phyloP scores from a whole-genome alignment of 2,113 vertebrate species.

The Ranitomeya imitator region DNA sequence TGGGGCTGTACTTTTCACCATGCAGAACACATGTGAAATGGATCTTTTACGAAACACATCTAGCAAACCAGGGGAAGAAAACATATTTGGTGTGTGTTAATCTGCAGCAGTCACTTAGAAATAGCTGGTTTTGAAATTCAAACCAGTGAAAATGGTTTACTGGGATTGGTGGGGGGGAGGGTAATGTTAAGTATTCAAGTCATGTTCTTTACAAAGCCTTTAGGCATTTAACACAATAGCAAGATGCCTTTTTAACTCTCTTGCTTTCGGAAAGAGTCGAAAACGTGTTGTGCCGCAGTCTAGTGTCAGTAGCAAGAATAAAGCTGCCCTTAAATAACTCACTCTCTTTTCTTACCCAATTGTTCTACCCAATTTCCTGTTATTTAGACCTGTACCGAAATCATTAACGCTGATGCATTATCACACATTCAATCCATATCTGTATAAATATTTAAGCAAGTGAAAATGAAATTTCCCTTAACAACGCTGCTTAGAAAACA shows the following conservation, averaged over 20 bases:
- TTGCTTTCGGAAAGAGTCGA: slow-evolving; percentile 57
- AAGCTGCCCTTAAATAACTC: slow-evolving; percentile 62
- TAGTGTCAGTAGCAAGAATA: slow-evolving; percentile 5
- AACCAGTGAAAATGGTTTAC: slow-evolving; percentile 78
- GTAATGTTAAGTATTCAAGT: slow-evolving; percentile 69
- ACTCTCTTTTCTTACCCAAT: slow-evolving; percentile 61
- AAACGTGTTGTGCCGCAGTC: slow-evolving; percentile 5
- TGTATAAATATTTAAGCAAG: slow-evolving; percentile 71
- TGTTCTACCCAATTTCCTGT: slow-evolving; percentile 38
- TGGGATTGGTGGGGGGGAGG: slow-evolving; percentile 63
- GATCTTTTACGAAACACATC: slow-evolving; percentile 86
- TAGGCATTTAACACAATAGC: slow-evolving; percentile 75
- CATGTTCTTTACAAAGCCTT: slow-evolving; percentile 67
- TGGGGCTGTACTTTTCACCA: slow-evolving; percentile 81
- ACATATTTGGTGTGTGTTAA: slow-evolving; percentile 80
- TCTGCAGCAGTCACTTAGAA: slow-evolving; percentile 78
- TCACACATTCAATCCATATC: slow-evolving; percentile 62
- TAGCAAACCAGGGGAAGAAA: slow-evolving; percentile 75
- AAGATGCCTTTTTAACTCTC: slow-evolving; percentile 62
- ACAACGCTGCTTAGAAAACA: slow-evolving; percentile 56
- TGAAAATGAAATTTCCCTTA: slow-evolving; percentile 65
- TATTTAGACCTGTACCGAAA: neutral
- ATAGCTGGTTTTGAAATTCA: slow-evolving; percentile 72
- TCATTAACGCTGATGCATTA: slow-evolving; percentile 43
- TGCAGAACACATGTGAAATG: slow-evolving; percentile 81